Conservation (phyloP, 2,113 vertebrate species). For the Lycaon pictus region DNA sequence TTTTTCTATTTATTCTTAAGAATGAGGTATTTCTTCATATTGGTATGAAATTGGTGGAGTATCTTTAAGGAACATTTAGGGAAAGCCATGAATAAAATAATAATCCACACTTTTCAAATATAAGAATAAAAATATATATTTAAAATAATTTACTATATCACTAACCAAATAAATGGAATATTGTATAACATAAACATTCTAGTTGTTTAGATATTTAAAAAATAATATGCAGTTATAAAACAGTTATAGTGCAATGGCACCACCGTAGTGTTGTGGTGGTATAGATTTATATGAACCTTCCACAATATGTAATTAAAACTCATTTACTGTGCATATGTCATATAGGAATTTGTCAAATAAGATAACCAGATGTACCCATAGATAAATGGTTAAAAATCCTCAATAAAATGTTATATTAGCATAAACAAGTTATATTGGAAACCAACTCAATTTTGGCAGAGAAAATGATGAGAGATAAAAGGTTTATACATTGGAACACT, state of each 20-base stretch:
- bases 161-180: conserved; percentile 7
- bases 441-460: not conserved
- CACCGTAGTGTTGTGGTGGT: not conserved
- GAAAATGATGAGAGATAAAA: not conserved
- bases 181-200: not conserved
- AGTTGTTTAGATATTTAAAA: not conserved
- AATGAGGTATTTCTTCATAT: not conserved
- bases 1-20: not conserved
- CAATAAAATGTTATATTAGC: not conserved
- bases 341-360: not conserved
- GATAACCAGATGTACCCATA: not conserved
- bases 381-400: not conserved
- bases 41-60: not conserved
- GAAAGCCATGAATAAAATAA: not conserved
- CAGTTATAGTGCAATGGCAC: not conserved
- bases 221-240: not conserved
- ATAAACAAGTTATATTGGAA: not conserved
- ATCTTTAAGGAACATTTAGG: not conserved
- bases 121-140: not conserved
- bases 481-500: too few species aligned
- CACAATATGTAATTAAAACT: not conserved
- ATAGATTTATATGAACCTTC: not conserved
- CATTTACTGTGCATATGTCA: not conserved
- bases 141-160: not conserved
- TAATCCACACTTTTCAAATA: not conserved